Evolutionary conservation across 2,888 invertebrate species (phyloP), one percentile per base, ranked within the genome.

Genomic region (Lomographa bimaculata): DNA sequence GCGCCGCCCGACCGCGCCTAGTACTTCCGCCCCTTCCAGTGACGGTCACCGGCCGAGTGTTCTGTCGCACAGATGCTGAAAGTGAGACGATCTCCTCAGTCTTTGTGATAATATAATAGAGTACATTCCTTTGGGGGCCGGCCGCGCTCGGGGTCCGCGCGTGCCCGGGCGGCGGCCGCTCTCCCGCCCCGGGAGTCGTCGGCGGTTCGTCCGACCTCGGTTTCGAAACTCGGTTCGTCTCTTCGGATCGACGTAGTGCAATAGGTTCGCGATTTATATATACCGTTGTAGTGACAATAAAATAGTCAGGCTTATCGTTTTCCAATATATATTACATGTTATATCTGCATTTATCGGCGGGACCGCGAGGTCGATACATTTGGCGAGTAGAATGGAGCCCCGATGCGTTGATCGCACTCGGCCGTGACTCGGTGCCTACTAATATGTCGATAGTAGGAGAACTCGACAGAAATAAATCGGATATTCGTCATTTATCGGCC

Each of bases 101-200:
- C 73, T 73, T 73, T 82, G 83, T 83, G 84, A 83, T 84, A 83
- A 79, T 82, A 79, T 74, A 65, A 73, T 76, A 80, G 81, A 81
- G 80, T 83, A 83, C 83, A 83, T 83, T 84, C 83, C 83, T 80
- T 71, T 63, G 67, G 70, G 58, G 49, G 49, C 44, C 44, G 21
- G 44, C 47, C 43, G 40, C 43, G 42, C n/a, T n/a, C 40, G 41
- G 55, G 50, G 20, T 38, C 32, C 19, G 9, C 36, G 27, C 39
- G 27, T 35, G 12, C 19, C 26, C 36, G 17, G 10, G 41, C 44
- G 35, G 28, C 42, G 23, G 37, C 46, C 34, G 50, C 24, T 23
- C 16, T 28, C 12, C 29, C 29, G 29, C 34, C 25, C 14, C 3
- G 14, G 4, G 2, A 14, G 14, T 14, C n/a, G n/a, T n/a, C n/a